A percentile compares a stretch with the other conserved stretches of the same genome.
These are phyloP conservation scores for Noctua janthina DNA, from an alignment of 2,888 invertebrate genomes.

Conservation along the genomic window DNA sequence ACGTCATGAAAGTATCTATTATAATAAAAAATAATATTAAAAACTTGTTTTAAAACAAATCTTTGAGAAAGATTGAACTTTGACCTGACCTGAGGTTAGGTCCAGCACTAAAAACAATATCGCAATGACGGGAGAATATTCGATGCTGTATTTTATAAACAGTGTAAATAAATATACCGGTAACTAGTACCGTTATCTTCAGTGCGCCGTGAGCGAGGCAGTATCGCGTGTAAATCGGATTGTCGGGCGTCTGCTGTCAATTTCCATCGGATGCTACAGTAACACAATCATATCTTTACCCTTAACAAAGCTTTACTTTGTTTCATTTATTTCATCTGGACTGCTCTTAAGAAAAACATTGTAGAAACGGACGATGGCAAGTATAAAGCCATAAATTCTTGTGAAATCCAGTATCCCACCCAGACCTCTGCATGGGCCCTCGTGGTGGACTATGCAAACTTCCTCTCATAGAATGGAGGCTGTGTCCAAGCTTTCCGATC, in stretches of 20 bases:
- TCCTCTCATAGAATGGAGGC: background rate
- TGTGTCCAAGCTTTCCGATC: background rate
- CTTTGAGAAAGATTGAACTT: background rate
- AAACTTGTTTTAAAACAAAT: too few species aligned
- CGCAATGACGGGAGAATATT: background rate
- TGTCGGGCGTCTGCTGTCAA: background rate
- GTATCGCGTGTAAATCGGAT: background rate
- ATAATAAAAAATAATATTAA: too few species aligned
- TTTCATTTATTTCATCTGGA: background rate
- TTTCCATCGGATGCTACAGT: background rate
- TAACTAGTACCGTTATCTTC: background rate
- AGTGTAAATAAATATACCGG: background rate
- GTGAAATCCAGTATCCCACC: too few species aligned
- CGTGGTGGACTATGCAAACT: background rate
- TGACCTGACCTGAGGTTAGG: background rate
- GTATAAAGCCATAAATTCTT: too few species aligned
- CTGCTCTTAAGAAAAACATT: background rate
- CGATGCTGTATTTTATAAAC: background rate
- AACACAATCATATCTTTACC: background rate
- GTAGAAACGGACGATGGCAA: background rate
- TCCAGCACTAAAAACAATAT: too few species aligned
- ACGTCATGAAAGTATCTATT: too few species aligned
- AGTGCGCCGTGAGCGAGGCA: background rate
- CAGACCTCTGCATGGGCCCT: too few species aligned
- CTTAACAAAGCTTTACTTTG: background rate